A percentile compares a stretch with the other conserved stretches of the same genome.
These are phyloP conservation scores for Anoplolepis gracilipes DNA, from an alignment of 1,140 invertebrate species.

Conservation along the genomic window DNA sequence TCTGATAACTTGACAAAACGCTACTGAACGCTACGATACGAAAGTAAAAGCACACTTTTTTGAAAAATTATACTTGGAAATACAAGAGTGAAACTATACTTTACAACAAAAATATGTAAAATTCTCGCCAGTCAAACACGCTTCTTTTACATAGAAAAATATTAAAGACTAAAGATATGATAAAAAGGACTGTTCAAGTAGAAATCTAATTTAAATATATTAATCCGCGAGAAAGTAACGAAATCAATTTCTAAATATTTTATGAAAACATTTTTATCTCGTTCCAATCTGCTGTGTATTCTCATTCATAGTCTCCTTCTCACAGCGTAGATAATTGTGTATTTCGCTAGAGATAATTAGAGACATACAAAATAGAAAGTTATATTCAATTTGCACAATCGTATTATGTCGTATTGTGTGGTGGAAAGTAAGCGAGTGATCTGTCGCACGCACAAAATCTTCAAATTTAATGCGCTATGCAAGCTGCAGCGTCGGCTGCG, in stretches of 20 bases:
- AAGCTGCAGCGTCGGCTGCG: not conserved
- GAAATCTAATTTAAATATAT: not conserved
- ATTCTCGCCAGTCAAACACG: not conserved
- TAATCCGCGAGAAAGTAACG: not conserved
- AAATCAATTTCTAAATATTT: conserved; percentile 4
- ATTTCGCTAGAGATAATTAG: not conserved
- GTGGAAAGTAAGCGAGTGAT: not conserved
- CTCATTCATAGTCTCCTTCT: not conserved
- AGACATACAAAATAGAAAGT: conserved; percentile 19
- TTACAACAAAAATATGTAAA: not conserved
- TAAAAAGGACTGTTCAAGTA: not conserved
- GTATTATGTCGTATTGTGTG: not conserved
- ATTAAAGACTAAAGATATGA: not conserved
- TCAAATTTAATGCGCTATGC: conserved; percentile 11
- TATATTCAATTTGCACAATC: conserved; percentile 20
- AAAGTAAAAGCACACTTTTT: not conserved
- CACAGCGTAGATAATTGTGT: not conserved
- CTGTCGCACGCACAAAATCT: not conserved
- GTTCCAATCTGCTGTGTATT: not conserved
- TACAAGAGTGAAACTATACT: not conserved
- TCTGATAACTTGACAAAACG: conserved; percentile 9
- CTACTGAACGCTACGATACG: not conserved
- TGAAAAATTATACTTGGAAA: not conserved
- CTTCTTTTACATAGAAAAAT: not conserved
- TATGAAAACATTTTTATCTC: not conserved